These are phyloP conservation scores for Alloscopus bannaensis DNA, from an alignment of 2,888 invertebrate genomes.

Conservation along the genomic window DNA sequence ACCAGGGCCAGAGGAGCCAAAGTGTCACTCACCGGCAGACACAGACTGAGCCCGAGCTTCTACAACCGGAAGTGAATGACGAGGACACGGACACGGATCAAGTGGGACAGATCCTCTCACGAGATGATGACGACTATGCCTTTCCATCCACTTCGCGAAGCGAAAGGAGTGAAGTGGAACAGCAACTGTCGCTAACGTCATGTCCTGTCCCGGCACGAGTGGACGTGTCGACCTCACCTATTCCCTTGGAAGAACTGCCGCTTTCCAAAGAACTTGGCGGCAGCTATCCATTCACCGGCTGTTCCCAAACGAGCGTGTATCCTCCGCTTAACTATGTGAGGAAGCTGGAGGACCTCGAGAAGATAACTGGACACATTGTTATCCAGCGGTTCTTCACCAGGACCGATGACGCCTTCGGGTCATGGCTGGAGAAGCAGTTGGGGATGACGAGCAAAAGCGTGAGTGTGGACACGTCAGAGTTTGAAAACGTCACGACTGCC, in stretches of 20 bases:
- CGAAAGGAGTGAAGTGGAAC: conserved; percentile 21
- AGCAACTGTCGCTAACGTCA: conserved; percentile 25
- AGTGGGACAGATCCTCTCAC: too few relatives aligned
- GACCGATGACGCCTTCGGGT: conserved; percentile 70
- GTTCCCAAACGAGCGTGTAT: conserved; percentile 55
- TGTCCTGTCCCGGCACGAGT: neutral
- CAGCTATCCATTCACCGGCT: conserved; percentile 35
- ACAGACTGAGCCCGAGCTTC: conserved; percentile 46
- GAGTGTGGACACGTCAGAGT: conserved; percentile 63
- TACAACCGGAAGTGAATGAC: conserved; percentile 19
- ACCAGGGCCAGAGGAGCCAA: conserved; percentile 28
- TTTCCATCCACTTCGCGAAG: too few relatives aligned
- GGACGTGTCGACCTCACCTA: conserved; percentile 62
- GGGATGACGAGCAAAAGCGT: conserved; percentile 65
- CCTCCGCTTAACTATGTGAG: conserved; percentile 61
- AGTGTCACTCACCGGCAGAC: conserved; percentile 57
- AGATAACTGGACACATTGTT: conserved; percentile 72
- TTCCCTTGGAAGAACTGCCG: conserved; percentile 39
- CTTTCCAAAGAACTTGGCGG: neutral
- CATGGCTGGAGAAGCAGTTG: conserved; percentile 70
- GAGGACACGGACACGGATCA: too few relatives aligned
- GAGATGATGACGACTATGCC: too few relatives aligned
- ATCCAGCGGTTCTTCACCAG: conserved; percentile 71
- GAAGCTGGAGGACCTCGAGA: conserved; percentile 71
- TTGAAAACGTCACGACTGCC: conserved; percentile 58